phyloP scores from a whole-genome alignment of 2,888 invertebrate genomes.

The Dorcus parallelipipedus region DNA sequence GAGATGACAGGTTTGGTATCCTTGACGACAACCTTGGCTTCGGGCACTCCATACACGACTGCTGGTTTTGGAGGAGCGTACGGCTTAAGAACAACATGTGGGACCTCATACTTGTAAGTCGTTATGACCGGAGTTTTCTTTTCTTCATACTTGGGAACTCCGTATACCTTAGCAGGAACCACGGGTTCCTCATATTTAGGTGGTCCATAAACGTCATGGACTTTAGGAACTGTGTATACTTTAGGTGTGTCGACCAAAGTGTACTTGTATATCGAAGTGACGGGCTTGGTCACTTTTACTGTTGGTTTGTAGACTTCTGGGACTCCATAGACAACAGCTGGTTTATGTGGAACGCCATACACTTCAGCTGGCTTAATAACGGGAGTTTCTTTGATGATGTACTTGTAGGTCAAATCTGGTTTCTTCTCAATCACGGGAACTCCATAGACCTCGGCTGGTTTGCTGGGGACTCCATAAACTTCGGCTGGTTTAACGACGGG shows the following conservation, averaged over 20 bases:
- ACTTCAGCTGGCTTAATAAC: background rate
- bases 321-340: slow-evolving; percentile 3
- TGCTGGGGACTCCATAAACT: background rate
- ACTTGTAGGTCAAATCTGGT: no score
- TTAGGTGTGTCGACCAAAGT: background rate
- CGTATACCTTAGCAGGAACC: background rate
- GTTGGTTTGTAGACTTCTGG: background rate
- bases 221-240: background rate
- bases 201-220: slow-evolving; percentile 1
- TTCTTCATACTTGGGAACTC: background rate
- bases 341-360: background rate
- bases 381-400: background rate
- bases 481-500: background rate
- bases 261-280: background rate
- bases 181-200: background rate
- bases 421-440: background rate
- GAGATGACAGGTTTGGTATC: background rate
- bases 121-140: background rate
- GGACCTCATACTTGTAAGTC: slow-evolving; percentile 1
- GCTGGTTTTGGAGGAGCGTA: slow-evolving; percentile 2
- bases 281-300: background rate
- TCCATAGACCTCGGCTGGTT: background rate
- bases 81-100: background rate
- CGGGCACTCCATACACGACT: slow-evolving; percentile 1
- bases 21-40: background rate